A percentile compares a stretch with the other conserved stretches of the same genome.
Conservation (phyloP, 2,888 invertebrate species). For the Plebejus anna region DNA sequence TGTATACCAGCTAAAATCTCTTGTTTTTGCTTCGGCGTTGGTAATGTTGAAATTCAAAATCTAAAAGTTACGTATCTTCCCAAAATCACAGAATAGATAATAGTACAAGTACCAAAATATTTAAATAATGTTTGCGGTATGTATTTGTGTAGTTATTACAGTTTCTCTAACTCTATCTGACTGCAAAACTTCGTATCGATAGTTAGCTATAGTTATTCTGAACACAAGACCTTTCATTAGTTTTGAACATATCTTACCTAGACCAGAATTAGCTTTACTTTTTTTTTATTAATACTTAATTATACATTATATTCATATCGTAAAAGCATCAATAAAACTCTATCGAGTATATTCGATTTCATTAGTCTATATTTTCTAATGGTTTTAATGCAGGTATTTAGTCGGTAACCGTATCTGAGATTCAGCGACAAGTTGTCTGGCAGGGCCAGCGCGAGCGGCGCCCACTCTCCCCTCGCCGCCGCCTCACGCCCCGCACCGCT, state of each 20-base stretch:
- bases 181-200: background rate
- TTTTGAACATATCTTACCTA: background rate
- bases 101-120: too few relatives aligned
- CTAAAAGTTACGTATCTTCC: background rate
- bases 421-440: slow-evolving; percentile 77
- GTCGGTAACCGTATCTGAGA: slow-evolving; percentile 34
- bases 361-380: slow-evolving; percentile 29
- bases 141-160: background rate
- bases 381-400: slow-evolving; percentile 27
- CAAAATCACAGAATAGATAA: too few relatives aligned
- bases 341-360: background rate
- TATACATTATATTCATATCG: background rate
- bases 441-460: slow-evolving; percentile 53
- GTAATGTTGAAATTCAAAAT: background rate
- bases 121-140: too few relatives aligned
- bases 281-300: too few relatives aligned
- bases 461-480: slow-evolving; percentile 38
- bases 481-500: slow-evolving; percentile 31
- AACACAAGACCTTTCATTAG: background rate
- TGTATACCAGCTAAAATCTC: background rate
- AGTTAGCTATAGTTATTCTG: background rate
- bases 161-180: background rate
- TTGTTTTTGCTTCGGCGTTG: background rate
- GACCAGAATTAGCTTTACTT: too few relatives aligned
- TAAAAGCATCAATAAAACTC: background rate